These are phyloP conservation scores for Cricetomys ansorgei DNA, from an alignment of 2,113 vertebrate genomes.

Conservation along the genomic window DNA sequence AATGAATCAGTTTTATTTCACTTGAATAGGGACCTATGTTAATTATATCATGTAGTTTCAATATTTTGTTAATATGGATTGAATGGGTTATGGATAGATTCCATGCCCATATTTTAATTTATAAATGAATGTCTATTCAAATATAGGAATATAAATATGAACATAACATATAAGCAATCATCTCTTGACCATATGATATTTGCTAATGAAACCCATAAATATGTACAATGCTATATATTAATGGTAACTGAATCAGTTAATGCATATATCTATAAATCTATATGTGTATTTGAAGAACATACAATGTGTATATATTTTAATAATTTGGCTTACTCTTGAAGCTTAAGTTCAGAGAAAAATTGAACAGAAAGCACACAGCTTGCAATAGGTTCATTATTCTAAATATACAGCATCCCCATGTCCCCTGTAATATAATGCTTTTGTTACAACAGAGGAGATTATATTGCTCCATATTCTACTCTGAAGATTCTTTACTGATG, in stretches of 20 bases:
- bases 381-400: not conserved
- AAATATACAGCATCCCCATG: not conserved
- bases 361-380: not conserved
- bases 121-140: not conserved
- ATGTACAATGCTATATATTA: not conserved
- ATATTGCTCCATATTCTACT: not conserved
- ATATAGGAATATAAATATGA: no score
- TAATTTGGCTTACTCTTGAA: not conserved
- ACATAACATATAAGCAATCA: not conserved
- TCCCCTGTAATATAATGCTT: no score
- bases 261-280: not conserved
- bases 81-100: not conserved
- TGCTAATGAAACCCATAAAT: not conserved
- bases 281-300: not conserved
- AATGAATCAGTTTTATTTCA: not conserved
- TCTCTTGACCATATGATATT: not conserved
- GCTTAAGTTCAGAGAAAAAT: not conserved
- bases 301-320: not conserved
- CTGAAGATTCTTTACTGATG: no score
- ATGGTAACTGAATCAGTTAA: not conserved
- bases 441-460: not conserved
- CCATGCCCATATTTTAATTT: not conserved
- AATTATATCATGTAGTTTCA: not conserved
- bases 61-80: not conserved
- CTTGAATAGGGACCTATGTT: not conserved